phyloP scores from a whole-genome alignment of 2,113 vertebrate species.

The Gambusia affinis region DNA sequence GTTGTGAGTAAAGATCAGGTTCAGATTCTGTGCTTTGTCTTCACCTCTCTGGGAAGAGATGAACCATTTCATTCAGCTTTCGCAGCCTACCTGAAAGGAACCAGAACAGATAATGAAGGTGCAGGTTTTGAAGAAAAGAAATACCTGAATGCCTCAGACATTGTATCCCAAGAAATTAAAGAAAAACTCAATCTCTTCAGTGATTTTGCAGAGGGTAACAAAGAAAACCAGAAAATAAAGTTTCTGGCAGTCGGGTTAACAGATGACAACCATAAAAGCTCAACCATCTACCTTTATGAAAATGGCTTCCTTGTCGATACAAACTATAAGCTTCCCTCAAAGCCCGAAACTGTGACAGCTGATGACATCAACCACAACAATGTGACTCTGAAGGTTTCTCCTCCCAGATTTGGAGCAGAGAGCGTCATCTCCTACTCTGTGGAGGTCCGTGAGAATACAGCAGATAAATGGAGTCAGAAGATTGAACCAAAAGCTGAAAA shows the following conservation, averaged over 20 bases:
- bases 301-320: too few species aligned
- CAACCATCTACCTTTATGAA: too few species aligned
- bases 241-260: too few species aligned
- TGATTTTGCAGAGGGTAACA: too few species aligned
- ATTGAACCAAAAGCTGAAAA: constrained; percentile 8
- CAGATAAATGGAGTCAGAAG: constrained; percentile 34
- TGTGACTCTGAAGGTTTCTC: constrained; percentile 46
- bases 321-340: not conserved
- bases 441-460: constrained; percentile 35
- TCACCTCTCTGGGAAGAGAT: constrained; percentile 45
- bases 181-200: too few species aligned
- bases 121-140: too few species aligned
- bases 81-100: constrained; percentile 21
- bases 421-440: constrained; percentile 44
- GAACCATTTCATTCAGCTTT: constrained; percentile 43
- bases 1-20: not conserved
- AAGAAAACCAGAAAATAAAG: too few species aligned
- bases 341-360: constrained; percentile 29
- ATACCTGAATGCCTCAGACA: too few species aligned
- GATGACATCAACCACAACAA: constrained; percentile 34
- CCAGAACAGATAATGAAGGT: not conserved
- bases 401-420: constrained; percentile 40
- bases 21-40: constrained; percentile 39
- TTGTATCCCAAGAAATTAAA: too few species aligned
- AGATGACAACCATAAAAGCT: too few species aligned